These are phyloP conservation scores for Tinea semifulvella DNA, from an alignment of 2,888 invertebrate genomes.

Conservation along the genomic window DNA sequence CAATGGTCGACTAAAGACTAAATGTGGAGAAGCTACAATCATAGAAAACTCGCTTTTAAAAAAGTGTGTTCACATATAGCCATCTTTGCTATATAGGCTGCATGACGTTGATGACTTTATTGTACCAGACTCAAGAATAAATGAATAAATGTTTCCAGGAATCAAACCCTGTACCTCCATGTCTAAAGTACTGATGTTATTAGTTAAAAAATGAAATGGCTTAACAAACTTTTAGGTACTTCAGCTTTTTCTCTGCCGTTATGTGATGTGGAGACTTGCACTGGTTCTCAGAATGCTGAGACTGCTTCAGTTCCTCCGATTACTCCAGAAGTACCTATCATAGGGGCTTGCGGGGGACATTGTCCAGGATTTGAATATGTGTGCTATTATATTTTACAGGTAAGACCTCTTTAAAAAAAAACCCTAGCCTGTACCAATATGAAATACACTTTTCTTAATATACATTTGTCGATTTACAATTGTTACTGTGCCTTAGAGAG, in stretches of 20 bases:
- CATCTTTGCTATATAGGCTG: no score
- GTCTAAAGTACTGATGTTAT: constrained; percentile 11
- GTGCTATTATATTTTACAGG: constrained; percentile 75
- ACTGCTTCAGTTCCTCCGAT: constrained; percentile 44
- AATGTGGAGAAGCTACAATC: no score
- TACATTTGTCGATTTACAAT: not conserved
- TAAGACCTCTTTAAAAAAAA: no score
- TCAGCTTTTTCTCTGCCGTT: constrained; percentile 55
- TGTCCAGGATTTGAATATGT: constrained; percentile 76
- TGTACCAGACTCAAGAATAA: no score
- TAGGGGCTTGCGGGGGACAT: constrained; percentile 74
- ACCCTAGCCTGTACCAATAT: no score
- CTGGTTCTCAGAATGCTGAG: constrained; percentile 26
- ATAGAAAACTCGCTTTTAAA: no score
- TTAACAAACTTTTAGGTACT: constrained; percentile 47
- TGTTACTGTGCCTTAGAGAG: not conserved
- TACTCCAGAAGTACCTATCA: constrained; percentile 63
- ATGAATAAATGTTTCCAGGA: no score
- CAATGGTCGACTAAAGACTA: no score
- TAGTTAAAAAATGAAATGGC: not conserved
- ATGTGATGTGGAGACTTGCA: constrained; percentile 36
- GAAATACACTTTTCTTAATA: not conserved
- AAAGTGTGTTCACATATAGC: no score
- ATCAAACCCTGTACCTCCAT: no score
- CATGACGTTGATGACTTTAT: no score